Evolutionary conservation across 2,888 invertebrate species (phyloP).

Genomic region (Cyclophora punctaria): DNA sequence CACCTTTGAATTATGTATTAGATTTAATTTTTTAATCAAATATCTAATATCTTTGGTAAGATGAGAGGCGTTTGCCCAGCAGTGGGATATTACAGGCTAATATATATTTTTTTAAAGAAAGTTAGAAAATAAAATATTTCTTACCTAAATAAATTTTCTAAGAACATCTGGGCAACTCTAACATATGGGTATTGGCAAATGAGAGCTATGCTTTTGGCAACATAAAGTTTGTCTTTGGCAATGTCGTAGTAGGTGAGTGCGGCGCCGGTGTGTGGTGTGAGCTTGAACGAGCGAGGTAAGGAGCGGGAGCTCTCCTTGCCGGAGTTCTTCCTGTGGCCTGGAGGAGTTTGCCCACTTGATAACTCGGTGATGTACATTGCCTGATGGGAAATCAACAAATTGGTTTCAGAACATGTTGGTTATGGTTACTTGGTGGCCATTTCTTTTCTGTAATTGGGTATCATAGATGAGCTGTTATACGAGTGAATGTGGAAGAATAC

Average conservation of each 20-base stretch:
- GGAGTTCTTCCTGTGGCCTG: conserved; percentile 73
- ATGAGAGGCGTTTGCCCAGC: no score
- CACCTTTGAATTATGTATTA: no score
- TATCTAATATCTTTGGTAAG: no score
- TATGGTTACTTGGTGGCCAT: no score
- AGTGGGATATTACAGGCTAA: no score
- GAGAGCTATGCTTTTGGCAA: conserved; percentile 95
- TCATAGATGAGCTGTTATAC: no score
- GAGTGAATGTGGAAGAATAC: no score
- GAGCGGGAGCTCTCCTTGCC: conserved; percentile 86
- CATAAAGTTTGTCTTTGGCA: conserved; percentile 94
- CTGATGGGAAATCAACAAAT: conserved; percentile 37
- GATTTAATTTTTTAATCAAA: no score
- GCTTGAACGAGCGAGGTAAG: conserved; percentile 91
- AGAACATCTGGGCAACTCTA: conserved; percentile 88
- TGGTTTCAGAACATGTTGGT: no score
- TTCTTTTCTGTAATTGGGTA: no score
- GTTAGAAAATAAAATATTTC: conserved; percentile 19
- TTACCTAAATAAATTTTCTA: conserved; percentile 90
- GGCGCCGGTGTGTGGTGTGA: conserved; percentile 84
- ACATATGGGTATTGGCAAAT: conserved; percentile 94
- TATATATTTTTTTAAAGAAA: background rate
- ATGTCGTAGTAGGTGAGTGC: conserved; percentile 93
- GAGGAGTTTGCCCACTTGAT: conserved; percentile 85
- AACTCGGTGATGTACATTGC: conserved; percentile 93